These are phyloP conservation scores for Pampusana beccarii DNA, from an alignment of 2,113 vertebrate species.

Conservation along the genomic window DNA sequence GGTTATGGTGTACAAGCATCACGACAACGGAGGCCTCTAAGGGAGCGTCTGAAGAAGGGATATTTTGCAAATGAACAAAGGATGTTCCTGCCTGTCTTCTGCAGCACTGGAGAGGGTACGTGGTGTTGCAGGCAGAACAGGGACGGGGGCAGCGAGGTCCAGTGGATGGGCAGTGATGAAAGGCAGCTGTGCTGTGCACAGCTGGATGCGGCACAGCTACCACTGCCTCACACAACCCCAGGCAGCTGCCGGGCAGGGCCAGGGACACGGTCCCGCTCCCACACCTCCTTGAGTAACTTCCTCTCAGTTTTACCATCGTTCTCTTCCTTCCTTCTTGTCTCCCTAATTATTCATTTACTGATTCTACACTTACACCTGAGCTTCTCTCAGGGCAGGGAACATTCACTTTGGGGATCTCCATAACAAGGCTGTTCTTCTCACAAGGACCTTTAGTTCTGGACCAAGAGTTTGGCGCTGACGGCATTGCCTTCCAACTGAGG, in stretches of 20 bases:
- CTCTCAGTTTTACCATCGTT: neutral
- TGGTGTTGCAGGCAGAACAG: neutral
- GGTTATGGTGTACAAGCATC: neutral
- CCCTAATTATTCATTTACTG: neutral
- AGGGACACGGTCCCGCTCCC: neutral
- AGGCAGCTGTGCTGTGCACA: neutral
- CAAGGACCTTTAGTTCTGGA: neutral
- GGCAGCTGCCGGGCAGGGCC: neutral
- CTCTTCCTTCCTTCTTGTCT: neutral
- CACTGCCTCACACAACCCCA: too few species aligned
- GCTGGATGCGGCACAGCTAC: neutral
- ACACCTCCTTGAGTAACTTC: neutral
- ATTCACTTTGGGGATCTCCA: neutral
- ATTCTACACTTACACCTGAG: neutral
- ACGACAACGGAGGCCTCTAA: neutral
- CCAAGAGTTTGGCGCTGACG: neutral
- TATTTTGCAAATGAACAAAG: neutral
- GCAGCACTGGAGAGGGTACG: neutral
- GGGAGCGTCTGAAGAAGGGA: neutral
- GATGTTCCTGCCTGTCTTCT: neutral
- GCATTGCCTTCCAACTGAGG: neutral
- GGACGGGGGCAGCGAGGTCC: neutral
- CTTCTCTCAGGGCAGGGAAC: neutral
- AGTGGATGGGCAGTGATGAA: neutral
- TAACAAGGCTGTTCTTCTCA: neutral